These are phyloP conservation scores for Melinopterus prodromus DNA, from an alignment of 2,888 invertebrate genomes.

Conservation along the genomic window DNA sequence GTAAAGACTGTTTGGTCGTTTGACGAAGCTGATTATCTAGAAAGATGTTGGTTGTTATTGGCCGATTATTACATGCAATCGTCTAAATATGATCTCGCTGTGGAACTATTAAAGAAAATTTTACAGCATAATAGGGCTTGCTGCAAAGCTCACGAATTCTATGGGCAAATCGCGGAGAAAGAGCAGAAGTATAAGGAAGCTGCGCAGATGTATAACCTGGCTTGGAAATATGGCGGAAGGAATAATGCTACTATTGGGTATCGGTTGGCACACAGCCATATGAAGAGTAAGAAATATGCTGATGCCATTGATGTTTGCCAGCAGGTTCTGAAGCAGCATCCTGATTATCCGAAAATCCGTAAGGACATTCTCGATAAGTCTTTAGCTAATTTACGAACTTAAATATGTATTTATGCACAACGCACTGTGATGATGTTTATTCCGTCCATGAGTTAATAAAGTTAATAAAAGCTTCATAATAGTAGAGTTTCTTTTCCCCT, in stretches of 20 bases:
- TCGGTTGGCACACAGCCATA: constrained; percentile 89
- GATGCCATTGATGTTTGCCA: constrained; percentile 93
- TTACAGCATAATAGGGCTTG: constrained; percentile 88
- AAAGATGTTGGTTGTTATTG: constrained; percentile 94
- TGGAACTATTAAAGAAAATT: constrained; percentile 80
- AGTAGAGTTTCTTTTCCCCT: neutral
- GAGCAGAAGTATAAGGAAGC: constrained; percentile 91
- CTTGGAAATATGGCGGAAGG: constrained; percentile 86
- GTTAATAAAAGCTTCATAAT: neutral
- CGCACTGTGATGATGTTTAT: neutral
- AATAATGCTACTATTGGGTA: constrained; percentile 88
- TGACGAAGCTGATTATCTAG: constrained; percentile 95
- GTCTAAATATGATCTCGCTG: constrained; percentile 86
- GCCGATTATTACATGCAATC: constrained; percentile 88
- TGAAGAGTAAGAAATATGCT: constrained; percentile 88
- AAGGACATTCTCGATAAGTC: constrained; percentile 95
- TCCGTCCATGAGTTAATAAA: neutral
- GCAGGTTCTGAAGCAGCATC: constrained; percentile 80
- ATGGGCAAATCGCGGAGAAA: constrained; percentile 88
- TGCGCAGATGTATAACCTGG: constrained; percentile 80
- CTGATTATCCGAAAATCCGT: constrained; percentile 89
- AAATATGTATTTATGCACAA: constrained; percentile 44
- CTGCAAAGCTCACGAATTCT: constrained; percentile 88
- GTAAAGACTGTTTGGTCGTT: constrained; percentile 89
- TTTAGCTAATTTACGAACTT: constrained; percentile 77